Evolutionary conservation across 2,113 vertebrate genomes (phyloP).

Genomic region (Pachyramphus minor): DNA sequence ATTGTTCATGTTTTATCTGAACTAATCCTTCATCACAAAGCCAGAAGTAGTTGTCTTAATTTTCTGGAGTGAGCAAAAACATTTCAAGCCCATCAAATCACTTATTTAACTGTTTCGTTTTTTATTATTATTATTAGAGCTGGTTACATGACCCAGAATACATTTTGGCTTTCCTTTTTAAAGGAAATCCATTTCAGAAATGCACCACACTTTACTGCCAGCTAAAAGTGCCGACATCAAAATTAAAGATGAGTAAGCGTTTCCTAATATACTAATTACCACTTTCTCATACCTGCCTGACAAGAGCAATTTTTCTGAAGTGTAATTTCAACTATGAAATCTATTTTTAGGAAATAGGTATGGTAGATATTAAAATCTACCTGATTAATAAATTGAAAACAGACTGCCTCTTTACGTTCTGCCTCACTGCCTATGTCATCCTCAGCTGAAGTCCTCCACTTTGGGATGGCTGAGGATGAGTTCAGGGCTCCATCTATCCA

Average conservation of each 20-base stretch:
- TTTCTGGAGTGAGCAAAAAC: neutral
- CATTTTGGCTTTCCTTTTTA: neutral
- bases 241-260: neutral
- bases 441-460: neutral
- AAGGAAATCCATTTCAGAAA: neutral
- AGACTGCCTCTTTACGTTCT: neutral
- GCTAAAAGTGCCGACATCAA: neutral
- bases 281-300: neutral
- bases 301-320: neutral
- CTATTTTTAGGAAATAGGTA: neutral
- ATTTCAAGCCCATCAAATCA: neutral
- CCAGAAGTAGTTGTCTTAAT: neutral
- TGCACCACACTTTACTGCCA: neutral
- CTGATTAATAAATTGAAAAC: neutral
- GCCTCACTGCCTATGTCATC: neutral
- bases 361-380: neutral
- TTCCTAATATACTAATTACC: neutral
- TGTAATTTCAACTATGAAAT: neutral
- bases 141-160: neutral
- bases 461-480: neutral
- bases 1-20: neutral
- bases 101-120: neutral
- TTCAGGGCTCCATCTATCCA: neutral
- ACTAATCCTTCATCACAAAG: neutral
- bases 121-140: neutral